Evolutionary conservation across 2,113 vertebrate species (phyloP).

Genomic region (Steatornis caripensis): DNA sequence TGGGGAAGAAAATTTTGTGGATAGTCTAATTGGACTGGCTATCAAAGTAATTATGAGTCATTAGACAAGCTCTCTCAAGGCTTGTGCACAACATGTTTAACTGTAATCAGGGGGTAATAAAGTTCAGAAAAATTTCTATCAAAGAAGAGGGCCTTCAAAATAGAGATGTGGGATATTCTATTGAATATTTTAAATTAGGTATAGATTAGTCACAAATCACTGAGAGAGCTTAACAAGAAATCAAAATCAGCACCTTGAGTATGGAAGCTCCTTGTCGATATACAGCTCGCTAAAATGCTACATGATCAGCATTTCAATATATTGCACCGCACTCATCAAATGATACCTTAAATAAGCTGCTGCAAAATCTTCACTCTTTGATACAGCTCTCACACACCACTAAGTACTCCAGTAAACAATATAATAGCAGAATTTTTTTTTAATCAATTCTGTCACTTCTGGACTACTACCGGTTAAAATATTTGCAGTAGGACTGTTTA

Average conservation of each 20-base stretch:
- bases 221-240: conserved; percentile 28
- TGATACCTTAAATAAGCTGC: not conserved
- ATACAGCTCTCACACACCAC: not conserved
- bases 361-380: not conserved
- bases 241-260: not conserved
- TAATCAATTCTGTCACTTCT: not conserved
- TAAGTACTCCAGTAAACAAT: not conserved
- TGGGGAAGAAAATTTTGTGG: not conserved
- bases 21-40: not conserved
- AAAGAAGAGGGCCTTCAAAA: not conserved
- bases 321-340: not conserved
- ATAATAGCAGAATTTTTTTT: not conserved
- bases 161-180: not conserved
- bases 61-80: not conserved
- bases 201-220: conserved; percentile 59
- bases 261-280: conserved; percentile 19
- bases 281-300: not conserved
- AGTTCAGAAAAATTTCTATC: not conserved
- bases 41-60: conserved; percentile 25
- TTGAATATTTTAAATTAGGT: conserved; percentile 50
- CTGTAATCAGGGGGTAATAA: not conserved
- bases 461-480: not conserved
- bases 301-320: conserved; percentile 16
- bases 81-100: not conserved
- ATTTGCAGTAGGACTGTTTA: not conserved